Conservation (phyloP, 2,113 vertebrate species). For the Eretmochelys imbricata region DNA sequence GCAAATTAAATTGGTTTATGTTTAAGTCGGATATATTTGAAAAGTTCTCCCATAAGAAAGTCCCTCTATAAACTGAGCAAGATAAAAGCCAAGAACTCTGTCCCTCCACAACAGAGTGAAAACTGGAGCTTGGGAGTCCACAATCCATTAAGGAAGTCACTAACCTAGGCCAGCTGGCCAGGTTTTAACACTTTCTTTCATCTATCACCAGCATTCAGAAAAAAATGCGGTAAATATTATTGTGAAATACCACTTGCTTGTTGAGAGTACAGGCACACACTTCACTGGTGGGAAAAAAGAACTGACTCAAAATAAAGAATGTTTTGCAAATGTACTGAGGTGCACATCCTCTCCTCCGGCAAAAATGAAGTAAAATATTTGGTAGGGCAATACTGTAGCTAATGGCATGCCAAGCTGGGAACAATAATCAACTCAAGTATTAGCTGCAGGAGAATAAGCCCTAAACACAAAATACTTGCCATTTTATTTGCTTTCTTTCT, state of each 20-base stretch:
- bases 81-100: constrained; percentile 69
- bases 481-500: constrained; percentile 60
- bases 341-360: constrained; percentile 44
- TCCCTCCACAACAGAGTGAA: constrained; percentile 75
- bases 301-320: constrained; percentile 15
- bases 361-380: constrained; percentile 12
- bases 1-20: constrained; percentile 75
- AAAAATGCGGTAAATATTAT: constrained; percentile 30
- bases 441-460: constrained; percentile 53
- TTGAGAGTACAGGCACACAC: constrained; percentile 56
- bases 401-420: constrained; percentile 35
- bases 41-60: constrained; percentile 65
- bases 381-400: constrained; percentile 33
- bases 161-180: constrained; percentile 66
- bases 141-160: constrained; percentile 64
- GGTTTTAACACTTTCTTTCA: constrained; percentile 69
- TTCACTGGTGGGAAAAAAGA: constrained; percentile 44
- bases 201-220: constrained; percentile 68
- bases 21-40: constrained; percentile 66
- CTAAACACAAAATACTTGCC: constrained; percentile 62
- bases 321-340: constrained; percentile 51
- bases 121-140: constrained; percentile 72
- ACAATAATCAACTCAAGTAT: constrained; percentile 48
- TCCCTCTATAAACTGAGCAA: constrained; percentile 72
- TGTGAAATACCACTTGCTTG: constrained; percentile 65